Conservation (phyloP, 2,113 vertebrate genomes). For the Danionella cerebrum region DNA sequence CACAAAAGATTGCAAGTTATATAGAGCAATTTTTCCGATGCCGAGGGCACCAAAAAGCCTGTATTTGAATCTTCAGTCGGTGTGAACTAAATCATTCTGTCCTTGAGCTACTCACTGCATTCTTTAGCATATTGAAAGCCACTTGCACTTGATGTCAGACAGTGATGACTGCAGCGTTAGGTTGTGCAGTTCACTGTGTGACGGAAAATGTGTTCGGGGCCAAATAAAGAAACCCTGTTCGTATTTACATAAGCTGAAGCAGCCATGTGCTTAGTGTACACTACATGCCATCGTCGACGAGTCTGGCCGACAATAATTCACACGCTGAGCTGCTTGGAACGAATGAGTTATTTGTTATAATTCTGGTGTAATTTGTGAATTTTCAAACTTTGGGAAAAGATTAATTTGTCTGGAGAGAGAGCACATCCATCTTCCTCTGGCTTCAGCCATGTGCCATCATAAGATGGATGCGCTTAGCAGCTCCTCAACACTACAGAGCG, state of each 20-base stretch:
- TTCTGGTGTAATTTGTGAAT: slow-evolving; percentile 60
- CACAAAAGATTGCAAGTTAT: no score
- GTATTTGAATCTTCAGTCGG: neutral
- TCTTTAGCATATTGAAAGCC: neutral
- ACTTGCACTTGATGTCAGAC: neutral
- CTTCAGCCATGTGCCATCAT: slow-evolving; percentile 40
- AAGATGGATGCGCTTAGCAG: slow-evolving; percentile 59
- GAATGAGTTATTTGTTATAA: slow-evolving; percentile 56
- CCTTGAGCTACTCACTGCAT: neutral
- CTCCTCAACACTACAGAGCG: slow-evolving; percentile 47
- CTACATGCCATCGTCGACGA: slow-evolving; percentile 19
- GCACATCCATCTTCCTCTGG: slow-evolving; percentile 55
- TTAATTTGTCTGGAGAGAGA: slow-evolving; percentile 46
- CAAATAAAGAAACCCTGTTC: neutral
- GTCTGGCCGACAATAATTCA: neutral
- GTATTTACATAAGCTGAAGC: slow-evolving; percentile 2
- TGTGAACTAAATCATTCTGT: neutral
- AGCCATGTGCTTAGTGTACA: slow-evolving; percentile 11
- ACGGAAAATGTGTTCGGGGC: neutral
- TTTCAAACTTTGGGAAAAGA: slow-evolving; percentile 51
- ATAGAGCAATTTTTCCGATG: no score
- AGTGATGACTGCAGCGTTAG: neutral
- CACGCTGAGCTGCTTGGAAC: neutral
- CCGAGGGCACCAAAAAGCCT: neutral
- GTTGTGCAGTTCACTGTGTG: slow-evolving; percentile 1